Evolutionary conservation across 2,797 vertebrate species (phyloP).

Genomic region (Oreortyx pictus): DNA sequence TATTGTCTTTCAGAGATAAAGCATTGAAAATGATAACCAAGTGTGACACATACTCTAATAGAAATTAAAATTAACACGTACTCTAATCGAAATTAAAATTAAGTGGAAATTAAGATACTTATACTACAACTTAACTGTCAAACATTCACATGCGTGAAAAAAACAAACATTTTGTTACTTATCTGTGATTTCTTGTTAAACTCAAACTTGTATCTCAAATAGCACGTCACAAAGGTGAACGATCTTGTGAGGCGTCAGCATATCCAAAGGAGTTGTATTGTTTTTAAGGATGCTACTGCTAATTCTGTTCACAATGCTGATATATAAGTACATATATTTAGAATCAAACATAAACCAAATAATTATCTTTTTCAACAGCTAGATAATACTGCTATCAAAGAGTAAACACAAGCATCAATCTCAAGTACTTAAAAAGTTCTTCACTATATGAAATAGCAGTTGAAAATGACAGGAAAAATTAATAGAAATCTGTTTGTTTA

Average conservation of each 20-base stretch:
- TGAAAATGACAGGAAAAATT: not conserved
- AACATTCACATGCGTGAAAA: not conserved
- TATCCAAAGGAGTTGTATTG: not conserved
- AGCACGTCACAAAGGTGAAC: not conserved
- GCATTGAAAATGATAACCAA: constrained; percentile 22
- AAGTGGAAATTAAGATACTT: not conserved
- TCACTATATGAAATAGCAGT: not conserved
- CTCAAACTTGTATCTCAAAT: not conserved
- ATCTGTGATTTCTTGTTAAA: not conserved
- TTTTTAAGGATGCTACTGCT: not conserved
- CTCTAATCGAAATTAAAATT: not conserved
- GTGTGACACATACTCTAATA: not conserved
- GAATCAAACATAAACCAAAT: not conserved
- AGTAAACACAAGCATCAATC: not conserved
- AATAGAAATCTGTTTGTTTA: not conserved
- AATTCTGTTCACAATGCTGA: not conserved
- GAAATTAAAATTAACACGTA: not conserved
- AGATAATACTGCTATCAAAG: not conserved
- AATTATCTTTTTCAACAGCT: not conserved
- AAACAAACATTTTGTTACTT: not conserved
- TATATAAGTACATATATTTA: not conserved
- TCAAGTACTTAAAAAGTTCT: not conserved
- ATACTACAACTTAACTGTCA: not conserved
- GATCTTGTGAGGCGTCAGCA: not conserved
- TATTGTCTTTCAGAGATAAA: not conserved